Percentiles rank a stretch among this genome's conserved stretches.
Evolutionary conservation across 2,113 vertebrate species (phyloP).

Genomic region (Forbesichthys agassizii): DNA sequence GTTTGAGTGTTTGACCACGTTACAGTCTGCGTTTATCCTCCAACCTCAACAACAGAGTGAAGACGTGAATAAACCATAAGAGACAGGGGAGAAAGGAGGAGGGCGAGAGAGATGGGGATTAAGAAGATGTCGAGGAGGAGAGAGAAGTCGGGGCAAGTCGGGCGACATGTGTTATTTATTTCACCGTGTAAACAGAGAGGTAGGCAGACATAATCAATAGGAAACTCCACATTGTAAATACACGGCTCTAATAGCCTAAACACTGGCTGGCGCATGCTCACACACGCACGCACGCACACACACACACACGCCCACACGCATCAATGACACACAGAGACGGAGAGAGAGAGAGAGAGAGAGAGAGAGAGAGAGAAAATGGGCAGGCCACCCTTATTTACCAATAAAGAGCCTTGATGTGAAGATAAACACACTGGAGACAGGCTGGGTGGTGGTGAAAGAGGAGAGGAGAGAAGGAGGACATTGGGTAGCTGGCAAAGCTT

Average conservation of each 20-base stretch:
- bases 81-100: slow-evolving; percentile 14
- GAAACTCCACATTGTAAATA: slow-evolving; percentile 94
- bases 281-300: slow-evolving; percentile 65
- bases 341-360: slow-evolving; percentile 19
- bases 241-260: slow-evolving; percentile 93
- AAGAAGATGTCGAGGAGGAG: slow-evolving; percentile 44
- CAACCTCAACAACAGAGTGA: slow-evolving; percentile 28
- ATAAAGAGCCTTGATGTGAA: slow-evolving; percentile 82
- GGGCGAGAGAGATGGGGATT: slow-evolving; percentile 18
- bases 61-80: slow-evolving; percentile 35
- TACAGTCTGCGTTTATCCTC: slow-evolving; percentile 31
- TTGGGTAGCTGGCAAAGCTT: slow-evolving; percentile 26
- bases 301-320: slow-evolving; percentile 58
- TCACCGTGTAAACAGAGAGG: slow-evolving; percentile 89
- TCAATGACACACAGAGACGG: slow-evolving; percentile 56
- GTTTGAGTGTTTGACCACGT: background rate
- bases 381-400: slow-evolving; percentile 78
- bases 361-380: slow-evolving; percentile 38
- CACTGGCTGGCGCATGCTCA: slow-evolving; percentile 87
- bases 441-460: slow-evolving; percentile 34
- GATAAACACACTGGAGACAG: slow-evolving; percentile 79
- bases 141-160: slow-evolving; percentile 47
- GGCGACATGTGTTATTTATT: slow-evolving; percentile 97
- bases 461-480: background rate
- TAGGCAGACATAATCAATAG: slow-evolving; percentile 97